These are phyloP conservation scores for Agapornis roseicollis DNA, from an alignment of 2,113 vertebrate species.

Conservation along the genomic window DNA sequence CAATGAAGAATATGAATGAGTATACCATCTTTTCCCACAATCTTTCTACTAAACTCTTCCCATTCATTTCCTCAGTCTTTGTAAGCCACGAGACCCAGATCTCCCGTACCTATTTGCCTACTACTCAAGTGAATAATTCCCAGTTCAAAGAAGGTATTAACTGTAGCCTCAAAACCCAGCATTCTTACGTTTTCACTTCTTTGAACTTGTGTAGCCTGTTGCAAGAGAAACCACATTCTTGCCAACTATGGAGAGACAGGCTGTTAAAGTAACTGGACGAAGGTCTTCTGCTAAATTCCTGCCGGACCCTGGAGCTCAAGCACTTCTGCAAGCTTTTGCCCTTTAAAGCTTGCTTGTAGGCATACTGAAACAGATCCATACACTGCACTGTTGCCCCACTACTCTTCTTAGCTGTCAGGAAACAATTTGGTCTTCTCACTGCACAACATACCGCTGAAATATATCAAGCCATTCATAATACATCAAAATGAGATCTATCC, in stretches of 20 bases:
- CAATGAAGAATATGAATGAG: background rate
- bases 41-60: background rate
- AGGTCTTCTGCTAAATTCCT: background rate
- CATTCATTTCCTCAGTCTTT: background rate
- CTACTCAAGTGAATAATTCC: background rate
- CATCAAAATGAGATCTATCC: background rate
- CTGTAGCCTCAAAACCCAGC: background rate
- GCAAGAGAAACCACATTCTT: background rate
- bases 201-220: background rate
- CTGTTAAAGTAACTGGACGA: background rate
- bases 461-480: background rate
- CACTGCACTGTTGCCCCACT: background rate
- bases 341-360: background rate
- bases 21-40: background rate
- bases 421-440: background rate
- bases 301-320: background rate
- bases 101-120: background rate
- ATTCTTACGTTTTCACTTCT: background rate
- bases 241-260: background rate
- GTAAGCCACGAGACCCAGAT: background rate
- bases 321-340: background rate
- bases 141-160: background rate
- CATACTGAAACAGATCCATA: background rate
- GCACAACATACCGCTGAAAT: background rate
- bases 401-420: background rate